Evolutionary conservation across 2,113 vertebrate genomes (phyloP).

Genomic region (Etheostoma cragini): DNA sequence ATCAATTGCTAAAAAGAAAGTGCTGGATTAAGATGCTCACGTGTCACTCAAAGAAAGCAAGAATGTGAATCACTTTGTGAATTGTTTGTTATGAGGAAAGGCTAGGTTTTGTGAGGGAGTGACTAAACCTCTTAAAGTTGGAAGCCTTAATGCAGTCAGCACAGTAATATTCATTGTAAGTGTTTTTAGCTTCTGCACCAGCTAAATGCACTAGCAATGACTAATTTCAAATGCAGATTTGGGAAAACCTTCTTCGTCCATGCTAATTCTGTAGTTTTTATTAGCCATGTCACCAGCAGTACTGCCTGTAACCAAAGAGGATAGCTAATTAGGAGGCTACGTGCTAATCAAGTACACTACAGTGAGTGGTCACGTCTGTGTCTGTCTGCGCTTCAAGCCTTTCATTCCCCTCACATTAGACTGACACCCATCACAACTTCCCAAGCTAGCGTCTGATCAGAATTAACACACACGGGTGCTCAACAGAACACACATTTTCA

Average conservation of each 20-base stretch:
- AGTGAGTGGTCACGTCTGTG: slow-evolving; percentile 89
- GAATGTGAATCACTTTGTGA: background rate
- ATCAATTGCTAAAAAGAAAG: background rate
- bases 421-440: slow-evolving; percentile 96
- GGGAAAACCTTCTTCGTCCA: slow-evolving; percentile 67
- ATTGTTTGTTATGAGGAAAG: background rate
- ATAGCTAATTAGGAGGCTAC: slow-evolving; percentile 94
- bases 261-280: slow-evolving; percentile 73
- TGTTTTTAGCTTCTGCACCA: slow-evolving; percentile 2
- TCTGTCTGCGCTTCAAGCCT: slow-evolving; percentile 89
- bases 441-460: slow-evolving; percentile 84
- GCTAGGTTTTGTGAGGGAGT: background rate
- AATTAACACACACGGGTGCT: slow-evolving; percentile 78
- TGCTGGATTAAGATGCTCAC: background rate
- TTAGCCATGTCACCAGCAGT: slow-evolving; percentile 91
- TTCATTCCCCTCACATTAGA: slow-evolving; percentile 96
- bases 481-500: slow-evolving; percentile 8
- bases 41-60: background rate
- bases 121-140: background rate
- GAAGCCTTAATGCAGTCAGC: background rate
- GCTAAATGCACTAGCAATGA: slow-evolving; percentile 28
- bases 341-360: slow-evolving; percentile 95
- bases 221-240: slow-evolving; percentile 61
- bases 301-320: slow-evolving; percentile 93
- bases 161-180: background rate